A percentile compares a stretch with the other conserved stretches of the same genome.
Evolutionary conservation across 1,140 invertebrate genomes (phyloP).

Genomic region (Pogonomyrmex californicus): DNA sequence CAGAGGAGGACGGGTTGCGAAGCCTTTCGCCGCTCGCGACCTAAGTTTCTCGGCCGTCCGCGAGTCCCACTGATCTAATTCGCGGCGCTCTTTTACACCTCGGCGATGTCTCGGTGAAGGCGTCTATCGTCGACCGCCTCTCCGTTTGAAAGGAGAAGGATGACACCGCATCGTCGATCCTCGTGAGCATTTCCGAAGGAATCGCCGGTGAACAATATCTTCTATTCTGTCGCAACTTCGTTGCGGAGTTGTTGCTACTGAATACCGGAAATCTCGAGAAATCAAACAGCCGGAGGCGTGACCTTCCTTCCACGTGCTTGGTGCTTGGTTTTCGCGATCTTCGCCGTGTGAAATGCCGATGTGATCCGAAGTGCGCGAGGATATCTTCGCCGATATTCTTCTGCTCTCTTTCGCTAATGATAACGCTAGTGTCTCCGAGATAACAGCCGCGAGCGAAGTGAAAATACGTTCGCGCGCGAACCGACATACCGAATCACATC

Average conservation of each 20-base stretch:
- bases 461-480: not conserved
- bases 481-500: not conserved
- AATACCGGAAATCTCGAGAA: not conserved
- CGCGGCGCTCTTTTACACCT: slow-evolving; percentile 37
- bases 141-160: not conserved
- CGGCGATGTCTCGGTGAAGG: slow-evolving; percentile 24
- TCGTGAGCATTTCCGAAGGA: not conserved
- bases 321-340: not conserved
- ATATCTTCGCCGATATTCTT: too few species aligned
- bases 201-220: not conserved
- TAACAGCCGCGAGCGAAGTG: not conserved
- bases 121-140: not conserved
- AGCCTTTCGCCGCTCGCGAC: slow-evolving; percentile 59
- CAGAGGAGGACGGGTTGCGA: slow-evolving; percentile 47
- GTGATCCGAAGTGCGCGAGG: slow-evolving; percentile 20
- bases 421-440: not conserved
- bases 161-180: not conserved
- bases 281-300: not conserved
- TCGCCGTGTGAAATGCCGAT: not conserved
- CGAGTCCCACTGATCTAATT: slow-evolving; percentile 76
- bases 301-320: not conserved
- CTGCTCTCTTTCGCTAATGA: not conserved
- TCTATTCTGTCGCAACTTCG: not conserved
- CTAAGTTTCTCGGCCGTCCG: slow-evolving; percentile 68
- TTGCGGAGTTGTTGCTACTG: not conserved